A percentile compares a stretch with the other conserved stretches of the same genome.
Conservation (phyloP, 2,888 invertebrate genomes). For the Melolontha melolontha region DNA sequence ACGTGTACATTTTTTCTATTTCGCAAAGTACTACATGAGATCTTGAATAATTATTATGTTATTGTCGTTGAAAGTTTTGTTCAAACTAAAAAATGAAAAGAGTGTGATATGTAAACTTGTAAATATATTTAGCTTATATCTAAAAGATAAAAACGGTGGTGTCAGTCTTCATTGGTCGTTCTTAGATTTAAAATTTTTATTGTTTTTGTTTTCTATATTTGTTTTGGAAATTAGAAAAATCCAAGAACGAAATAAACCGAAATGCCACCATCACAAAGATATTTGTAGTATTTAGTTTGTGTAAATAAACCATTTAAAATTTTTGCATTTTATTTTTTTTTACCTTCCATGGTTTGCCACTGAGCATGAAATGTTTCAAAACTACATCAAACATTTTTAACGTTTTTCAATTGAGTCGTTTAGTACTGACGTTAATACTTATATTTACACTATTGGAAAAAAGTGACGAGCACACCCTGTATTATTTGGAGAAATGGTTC, state of each 20-base stretch:
- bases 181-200: conserved; percentile 13
- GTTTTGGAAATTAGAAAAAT: conserved; percentile 8
- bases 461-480: no score
- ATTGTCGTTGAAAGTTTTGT: conserved; percentile 28
- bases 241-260: conserved; percentile 19
- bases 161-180: conserved; percentile 12
- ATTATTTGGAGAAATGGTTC: no score
- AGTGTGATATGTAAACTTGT: conserved; percentile 45
- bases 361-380: no score
- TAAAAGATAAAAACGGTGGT: conserved; percentile 18
- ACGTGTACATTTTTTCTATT: conserved; percentile 27
- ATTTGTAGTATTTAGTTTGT: conserved; percentile 46
- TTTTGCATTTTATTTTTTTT: conserved; percentile 8
- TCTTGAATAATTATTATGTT: conserved; percentile 22
- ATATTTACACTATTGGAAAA: no score
- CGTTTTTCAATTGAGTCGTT: no score
- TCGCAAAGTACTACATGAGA: conserved; percentile 22
- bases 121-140: conserved; percentile 43
- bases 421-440: no score
- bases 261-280: conserved; percentile 40
- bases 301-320: conserved; percentile 45
- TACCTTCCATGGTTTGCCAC: no score
- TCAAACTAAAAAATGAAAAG: conserved; percentile 36
- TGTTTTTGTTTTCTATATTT: conserved; percentile 10
- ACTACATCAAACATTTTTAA: no score